phyloP scores from a whole-genome alignment of 2,888 invertebrate species.

The Lycophotia porphyrea region DNA sequence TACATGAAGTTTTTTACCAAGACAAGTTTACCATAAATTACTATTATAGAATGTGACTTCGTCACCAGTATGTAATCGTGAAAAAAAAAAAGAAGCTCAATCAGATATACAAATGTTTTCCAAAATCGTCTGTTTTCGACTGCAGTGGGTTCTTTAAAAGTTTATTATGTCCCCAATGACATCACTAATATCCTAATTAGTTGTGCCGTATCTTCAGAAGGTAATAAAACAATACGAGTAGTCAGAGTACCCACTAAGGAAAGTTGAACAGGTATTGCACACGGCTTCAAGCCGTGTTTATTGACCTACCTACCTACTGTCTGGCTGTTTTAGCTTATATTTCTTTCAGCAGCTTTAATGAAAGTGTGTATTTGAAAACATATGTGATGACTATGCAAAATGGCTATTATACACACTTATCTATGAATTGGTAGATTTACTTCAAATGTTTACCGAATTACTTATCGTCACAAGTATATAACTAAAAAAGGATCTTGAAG shows the following conservation, averaged over 20 bases:
- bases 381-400: conserved; percentile 26
- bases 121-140: conserved; percentile 22
- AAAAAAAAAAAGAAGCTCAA: conserved; percentile 8
- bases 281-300: conserved; percentile 44
- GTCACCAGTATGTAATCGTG: neutral
- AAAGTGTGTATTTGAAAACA: conserved; percentile 16
- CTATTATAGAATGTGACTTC: conserved; percentile 16
- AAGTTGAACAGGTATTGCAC: conserved; percentile 61
- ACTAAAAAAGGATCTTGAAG: neutral
- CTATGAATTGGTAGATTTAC: conserved; percentile 30
- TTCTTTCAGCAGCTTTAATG: conserved; percentile 19
- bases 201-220: conserved; percentile 46
- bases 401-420: conserved; percentile 7
- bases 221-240: conserved; percentile 59
- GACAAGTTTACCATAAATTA: conserved; percentile 58
- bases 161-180: conserved; percentile 59
- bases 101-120: neutral
- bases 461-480: conserved; percentile 16
- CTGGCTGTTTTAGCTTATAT: conserved; percentile 24
- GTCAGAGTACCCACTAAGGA: conserved; percentile 56
- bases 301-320: conserved; percentile 28
- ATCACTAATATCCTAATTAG: conserved; percentile 65
- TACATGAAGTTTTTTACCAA: conserved; percentile 49
- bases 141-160: conserved; percentile 26
- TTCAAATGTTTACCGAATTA: conserved; percentile 17